phyloP scores from a whole-genome alignment of 2,888 invertebrate genomes.

The Calameuta pallipes region DNA sequence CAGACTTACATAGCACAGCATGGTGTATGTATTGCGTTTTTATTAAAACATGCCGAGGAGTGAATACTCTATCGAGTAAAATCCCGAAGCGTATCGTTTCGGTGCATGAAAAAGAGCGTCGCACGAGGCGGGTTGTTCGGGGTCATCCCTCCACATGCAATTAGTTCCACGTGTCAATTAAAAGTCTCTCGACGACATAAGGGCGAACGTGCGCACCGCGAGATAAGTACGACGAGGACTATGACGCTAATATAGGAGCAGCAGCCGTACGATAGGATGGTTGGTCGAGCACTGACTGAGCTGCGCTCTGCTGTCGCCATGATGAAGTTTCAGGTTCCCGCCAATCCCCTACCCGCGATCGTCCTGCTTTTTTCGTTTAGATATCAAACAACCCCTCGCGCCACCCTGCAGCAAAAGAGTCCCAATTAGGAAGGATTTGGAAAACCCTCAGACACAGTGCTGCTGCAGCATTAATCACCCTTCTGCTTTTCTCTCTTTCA shows the following conservation, averaged over 20 bases:
- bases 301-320: slow-evolving; percentile 42
- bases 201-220: neutral
- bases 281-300: slow-evolving; percentile 51
- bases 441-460: neutral
- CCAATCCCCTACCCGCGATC: slow-evolving; percentile 37
- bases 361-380: neutral
- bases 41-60: slow-evolving; percentile 43
- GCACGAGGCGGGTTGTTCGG: neutral
- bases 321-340: slow-evolving; percentile 44
- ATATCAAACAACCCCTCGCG: neutral
- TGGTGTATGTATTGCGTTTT: slow-evolving; percentile 36
- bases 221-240: neutral
- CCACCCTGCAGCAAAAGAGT: neutral
- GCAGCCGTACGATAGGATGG: slow-evolving; percentile 47
- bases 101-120: neutral
- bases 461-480: neutral
- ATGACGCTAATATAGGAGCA: neutral
- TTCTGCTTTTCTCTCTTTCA: neutral
- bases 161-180: neutral
- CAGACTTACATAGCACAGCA: slow-evolving; percentile 22
- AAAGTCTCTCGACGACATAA: neutral
- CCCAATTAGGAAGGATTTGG: neutral
- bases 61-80: neutral
- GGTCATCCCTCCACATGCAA: neutral
- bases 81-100: neutral